phyloP scores from a whole-genome alignment of 2,888 invertebrate genomes.

The Loripinus fragilis region DNA sequence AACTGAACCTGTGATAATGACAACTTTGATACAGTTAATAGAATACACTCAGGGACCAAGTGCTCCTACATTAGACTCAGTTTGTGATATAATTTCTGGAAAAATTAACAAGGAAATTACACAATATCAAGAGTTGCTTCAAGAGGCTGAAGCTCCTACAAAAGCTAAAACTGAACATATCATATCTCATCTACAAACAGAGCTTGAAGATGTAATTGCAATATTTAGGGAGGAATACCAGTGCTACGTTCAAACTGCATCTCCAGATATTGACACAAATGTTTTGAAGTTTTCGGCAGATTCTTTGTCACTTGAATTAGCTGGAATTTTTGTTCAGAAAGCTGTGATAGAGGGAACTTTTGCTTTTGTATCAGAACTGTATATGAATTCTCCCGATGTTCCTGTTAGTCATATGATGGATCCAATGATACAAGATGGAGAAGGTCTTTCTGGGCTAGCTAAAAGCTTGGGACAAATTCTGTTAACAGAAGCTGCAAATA shows the following conservation, averaged over 20 bases:
- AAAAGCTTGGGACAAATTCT: conserved; percentile 59
- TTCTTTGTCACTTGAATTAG: conserved; percentile 43
- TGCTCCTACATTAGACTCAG: conserved; percentile 54
- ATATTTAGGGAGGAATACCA: conserved; percentile 58
- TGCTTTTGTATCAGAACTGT: conserved; percentile 65
- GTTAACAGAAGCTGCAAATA: conserved; percentile 63
- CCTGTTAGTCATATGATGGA: conserved; percentile 54
- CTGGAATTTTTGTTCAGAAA: conserved; percentile 66
- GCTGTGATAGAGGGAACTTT: conserved; percentile 85
- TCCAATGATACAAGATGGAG: conserved; percentile 29
- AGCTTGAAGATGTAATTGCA: conserved; percentile 51
- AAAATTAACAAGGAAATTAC: conserved; percentile 53
- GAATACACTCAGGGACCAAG: conserved; percentile 57
- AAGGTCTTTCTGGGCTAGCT: conserved; percentile 54
- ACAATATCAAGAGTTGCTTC: conserved; percentile 47
- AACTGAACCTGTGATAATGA: conserved; percentile 64
- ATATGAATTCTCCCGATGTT: conserved; percentile 52
- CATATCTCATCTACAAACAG: conserved; percentile 52
- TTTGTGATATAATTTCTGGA: conserved; percentile 54
- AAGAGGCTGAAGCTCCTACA: conserved; percentile 40
- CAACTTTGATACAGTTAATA: conserved; percentile 58
- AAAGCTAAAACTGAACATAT: conserved; percentile 47
- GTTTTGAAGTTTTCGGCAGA: conserved; percentile 56
- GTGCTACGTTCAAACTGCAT: conserved; percentile 63
- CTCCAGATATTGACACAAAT: conserved; percentile 59